phyloP scores from a whole-genome alignment of 2,888 invertebrate species.

The Folsomia manolachei region DNA sequence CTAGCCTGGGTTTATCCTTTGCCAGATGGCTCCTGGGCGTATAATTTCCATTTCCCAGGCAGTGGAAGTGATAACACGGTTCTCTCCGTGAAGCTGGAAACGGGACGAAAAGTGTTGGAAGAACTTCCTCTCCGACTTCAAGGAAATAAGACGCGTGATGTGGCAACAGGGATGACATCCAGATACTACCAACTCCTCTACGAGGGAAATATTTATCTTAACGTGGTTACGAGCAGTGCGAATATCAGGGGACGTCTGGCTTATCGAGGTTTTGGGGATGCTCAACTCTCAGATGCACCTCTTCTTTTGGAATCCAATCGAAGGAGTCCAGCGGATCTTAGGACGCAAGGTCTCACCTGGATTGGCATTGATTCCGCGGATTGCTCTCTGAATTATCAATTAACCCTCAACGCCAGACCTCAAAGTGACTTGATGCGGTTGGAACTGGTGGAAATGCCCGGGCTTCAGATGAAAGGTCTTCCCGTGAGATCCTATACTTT shows the following conservation, averaged over 20 bases:
- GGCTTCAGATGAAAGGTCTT: constrained; percentile 48
- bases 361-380: constrained; percentile 48
- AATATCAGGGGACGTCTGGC: constrained; percentile 69
- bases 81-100: constrained; percentile 48
- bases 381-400: constrained; percentile 49
- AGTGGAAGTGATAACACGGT: constrained; percentile 34
- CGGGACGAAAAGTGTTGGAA: constrained; percentile 50
- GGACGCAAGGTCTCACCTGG: constrained; percentile 50
- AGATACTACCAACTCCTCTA: constrained; percentile 79
- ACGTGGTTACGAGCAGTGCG: constrained; percentile 62
- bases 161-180: constrained; percentile 70
- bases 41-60: constrained; percentile 48
- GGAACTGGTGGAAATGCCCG: constrained; percentile 50
- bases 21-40: constrained; percentile 50
- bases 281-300: constrained; percentile 54
- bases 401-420: constrained; percentile 49
- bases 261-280: constrained; percentile 67
- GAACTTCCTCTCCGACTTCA: constrained; percentile 44
- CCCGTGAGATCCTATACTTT: constrained; percentile 46
- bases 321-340: constrained; percentile 30
- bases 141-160: constrained; percentile 44
- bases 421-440: constrained; percentile 49
- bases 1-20: constrained; percentile 51
- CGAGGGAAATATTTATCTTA: constrained; percentile 74
- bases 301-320: constrained; percentile 45